Evolutionary conservation across 2,797 vertebrate genomes (phyloP), one percentile per base, ranked within the genome.

Genomic region (Liasis olivaceus): DNA sequence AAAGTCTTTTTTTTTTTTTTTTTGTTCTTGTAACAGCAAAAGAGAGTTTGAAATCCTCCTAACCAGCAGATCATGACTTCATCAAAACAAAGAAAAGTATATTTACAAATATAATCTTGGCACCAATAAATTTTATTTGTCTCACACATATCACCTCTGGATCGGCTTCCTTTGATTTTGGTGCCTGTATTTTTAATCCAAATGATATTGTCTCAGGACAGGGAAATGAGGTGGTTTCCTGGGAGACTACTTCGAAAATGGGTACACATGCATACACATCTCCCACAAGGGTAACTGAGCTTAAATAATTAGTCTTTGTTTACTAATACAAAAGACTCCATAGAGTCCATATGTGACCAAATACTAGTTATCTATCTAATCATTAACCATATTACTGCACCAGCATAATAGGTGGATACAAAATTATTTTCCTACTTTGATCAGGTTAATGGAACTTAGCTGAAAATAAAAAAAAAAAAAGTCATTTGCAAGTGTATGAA

Each of bases 381-480:
- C 26, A 15, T 15, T 92, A 64, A 89, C 28, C 77, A 92, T 14
- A 58, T 2, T 63, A 47, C 22, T 62, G 63, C 12, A 89, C 31
- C 24, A 89, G 81, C 36, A 66, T 9, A 91, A 42, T 51, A 88
- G 28, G 77, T 13, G 89, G 28, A 92, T 36, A 51, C 59, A 84
- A 89, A 92, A 56, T 89, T 92, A 64, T 47, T 54, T 92, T n/a
- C 15, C 12, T 62, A 90, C 26, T 22, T 87, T 59, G 58, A 87
- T 90, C 58, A 87, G 59, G 85, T n/a, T 84, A 93, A 88, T 86
- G 13, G 51, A 66, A 59, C 58, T 31, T 84, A 90, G 24, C 47
- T 86, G 36, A 69, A 88, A 62, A 47, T 47, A 36, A 81, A 20
- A 47, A 81, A 36, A 42, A 47, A 90, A 36, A 87, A 31, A 56